Conservation (phyloP, 1,140 invertebrate species). For the Ceratina japonica region DNA sequence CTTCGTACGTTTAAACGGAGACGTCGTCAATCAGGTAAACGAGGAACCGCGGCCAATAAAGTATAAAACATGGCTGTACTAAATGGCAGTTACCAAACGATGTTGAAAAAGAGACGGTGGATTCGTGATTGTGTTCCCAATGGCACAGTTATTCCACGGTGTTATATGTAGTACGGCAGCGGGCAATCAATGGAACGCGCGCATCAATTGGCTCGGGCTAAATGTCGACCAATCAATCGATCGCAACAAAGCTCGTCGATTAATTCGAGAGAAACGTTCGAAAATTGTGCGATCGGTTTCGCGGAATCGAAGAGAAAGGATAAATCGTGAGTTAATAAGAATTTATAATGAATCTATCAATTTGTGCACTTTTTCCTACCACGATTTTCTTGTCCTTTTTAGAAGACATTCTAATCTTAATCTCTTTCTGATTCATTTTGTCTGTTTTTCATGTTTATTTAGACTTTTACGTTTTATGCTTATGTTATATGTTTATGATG, state of each 20-base stretch:
- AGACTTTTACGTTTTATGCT: no score
- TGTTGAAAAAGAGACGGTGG: background rate
- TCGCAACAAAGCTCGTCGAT: constrained; percentile 36
- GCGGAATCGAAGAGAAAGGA: background rate
- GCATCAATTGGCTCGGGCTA: constrained; percentile 41
- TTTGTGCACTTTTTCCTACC: no score
- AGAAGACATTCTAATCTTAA: no score
- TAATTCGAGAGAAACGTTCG: constrained; percentile 36
- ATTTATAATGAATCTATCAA: no score
- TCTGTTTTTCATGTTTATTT: no score
- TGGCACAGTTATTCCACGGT: constrained; percentile 31
- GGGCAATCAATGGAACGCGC: constrained; percentile 40
- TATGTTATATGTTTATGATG: no score
- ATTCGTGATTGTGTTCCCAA: constrained; percentile 53
- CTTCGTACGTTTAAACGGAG: background rate
- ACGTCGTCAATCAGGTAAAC: background rate
- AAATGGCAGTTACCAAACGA: background rate
- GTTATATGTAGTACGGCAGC: constrained; percentile 33
- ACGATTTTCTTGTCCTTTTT: no score
- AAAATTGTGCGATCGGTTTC: constrained; percentile 23
- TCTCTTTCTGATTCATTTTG: no score
- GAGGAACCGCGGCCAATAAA: background rate
- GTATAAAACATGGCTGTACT: background rate
- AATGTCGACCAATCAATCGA: constrained; percentile 34
- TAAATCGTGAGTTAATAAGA: no score